Conservation (phyloP, 1,140 invertebrate species). For the Lepidostoma basale region DNA sequence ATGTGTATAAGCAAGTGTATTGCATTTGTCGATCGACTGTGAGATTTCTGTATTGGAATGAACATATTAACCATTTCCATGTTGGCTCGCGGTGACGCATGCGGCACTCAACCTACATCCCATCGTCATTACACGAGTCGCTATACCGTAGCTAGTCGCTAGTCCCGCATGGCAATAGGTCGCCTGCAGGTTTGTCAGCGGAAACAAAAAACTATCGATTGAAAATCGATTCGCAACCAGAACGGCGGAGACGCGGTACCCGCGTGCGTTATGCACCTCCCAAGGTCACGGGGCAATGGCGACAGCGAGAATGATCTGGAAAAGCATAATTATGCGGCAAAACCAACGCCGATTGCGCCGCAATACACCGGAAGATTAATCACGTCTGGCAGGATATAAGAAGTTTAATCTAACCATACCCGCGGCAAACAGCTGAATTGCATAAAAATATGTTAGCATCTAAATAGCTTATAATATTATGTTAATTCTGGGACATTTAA, state of each 20-base stretch:
- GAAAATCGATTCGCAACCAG: background rate
- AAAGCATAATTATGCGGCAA: conserved; percentile 4
- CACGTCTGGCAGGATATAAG: conserved; percentile 3
- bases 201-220: conserved; percentile 2
- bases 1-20: too few relatives aligned
- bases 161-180: background rate
- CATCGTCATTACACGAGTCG: too few relatives aligned
- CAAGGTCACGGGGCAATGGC: background rate
- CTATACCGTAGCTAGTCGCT: too few relatives aligned
- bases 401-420: conserved; percentile 8
- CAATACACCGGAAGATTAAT: conserved; percentile 7
- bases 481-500: too few relatives aligned
- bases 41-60: too few relatives aligned
- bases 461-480: too few relatives aligned
- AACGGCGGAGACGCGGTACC: background rate
- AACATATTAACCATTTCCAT: too few relatives aligned
- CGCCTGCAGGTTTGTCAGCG: background rate
- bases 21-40: too few relatives aligned
- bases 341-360: background rate
- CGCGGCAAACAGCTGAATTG: too few relatives aligned
- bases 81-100: conserved; percentile 7
- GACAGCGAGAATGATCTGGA: background rate
- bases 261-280: too few relatives aligned
- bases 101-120: background rate
- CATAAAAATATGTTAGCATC: too few relatives aligned